Evolutionary conservation across 1,140 invertebrate genomes (phyloP).

Genomic region (Hylaeus anthracinus): DNA sequence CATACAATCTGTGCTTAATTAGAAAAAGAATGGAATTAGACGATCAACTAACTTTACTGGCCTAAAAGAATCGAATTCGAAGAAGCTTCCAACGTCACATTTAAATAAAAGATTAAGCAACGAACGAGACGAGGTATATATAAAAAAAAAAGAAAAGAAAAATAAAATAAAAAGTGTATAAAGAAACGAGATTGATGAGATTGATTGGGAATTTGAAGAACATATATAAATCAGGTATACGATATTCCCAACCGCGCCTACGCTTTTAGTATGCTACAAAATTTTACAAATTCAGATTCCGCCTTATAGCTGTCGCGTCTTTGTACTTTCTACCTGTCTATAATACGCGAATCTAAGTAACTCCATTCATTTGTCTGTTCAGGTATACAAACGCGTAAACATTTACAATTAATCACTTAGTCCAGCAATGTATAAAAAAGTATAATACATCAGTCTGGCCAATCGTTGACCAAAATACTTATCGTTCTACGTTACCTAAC

Average conservation of each 20-base stretch:
- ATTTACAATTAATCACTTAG: slow-evolving; percentile 73
- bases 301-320: slow-evolving; percentile 62
- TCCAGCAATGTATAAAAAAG: slow-evolving; percentile 74
- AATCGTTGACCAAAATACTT: slow-evolving; percentile 70
- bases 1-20: not conserved
- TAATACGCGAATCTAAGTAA: slow-evolving; percentile 66
- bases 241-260: slow-evolving; percentile 58
- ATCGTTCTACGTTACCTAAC: slow-evolving; percentile 39
- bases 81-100: slow-evolving; percentile 25
- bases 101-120: slow-evolving; percentile 52
- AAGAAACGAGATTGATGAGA: slow-evolving; percentile 11
- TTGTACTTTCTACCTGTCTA: slow-evolving; percentile 71
- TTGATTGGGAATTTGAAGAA: slow-evolving; percentile 35
- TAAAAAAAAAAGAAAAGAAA: not conserved
- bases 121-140: not conserved
- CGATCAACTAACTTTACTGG: slow-evolving; percentile 49
- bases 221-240: slow-evolving; percentile 65
- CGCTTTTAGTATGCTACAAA: slow-evolving; percentile 66
- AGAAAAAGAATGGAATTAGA: slow-evolving; percentile 7
- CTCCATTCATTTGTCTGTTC: slow-evolving; percentile 56
- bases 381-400: slow-evolving; percentile 72
- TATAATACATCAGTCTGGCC: slow-evolving; percentile 80
- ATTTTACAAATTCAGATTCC: slow-evolving; percentile 70
- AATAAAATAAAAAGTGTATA: too few relatives aligned
- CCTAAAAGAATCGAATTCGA: slow-evolving; percentile 46